phyloP scores from a whole-genome alignment of 1,140 invertebrate species.

The Tetramorium alpestre region DNA sequence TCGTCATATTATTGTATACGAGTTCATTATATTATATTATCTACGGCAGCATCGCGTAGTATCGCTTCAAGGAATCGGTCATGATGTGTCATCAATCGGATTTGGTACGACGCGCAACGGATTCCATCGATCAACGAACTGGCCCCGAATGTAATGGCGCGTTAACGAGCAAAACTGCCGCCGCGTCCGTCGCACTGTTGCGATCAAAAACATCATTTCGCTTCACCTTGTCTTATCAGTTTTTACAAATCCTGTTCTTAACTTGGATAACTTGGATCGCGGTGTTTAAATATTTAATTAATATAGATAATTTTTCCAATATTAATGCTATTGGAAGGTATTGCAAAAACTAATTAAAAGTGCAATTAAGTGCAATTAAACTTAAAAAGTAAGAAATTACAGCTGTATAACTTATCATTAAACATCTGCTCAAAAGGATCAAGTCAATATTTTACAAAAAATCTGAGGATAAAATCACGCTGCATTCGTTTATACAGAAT shows the following conservation, averaged over 20 bases:
- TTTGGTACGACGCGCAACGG: constrained; percentile 13
- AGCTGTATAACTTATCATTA: neutral
- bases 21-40: neutral
- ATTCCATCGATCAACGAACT: constrained; percentile 14
- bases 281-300: neutral
- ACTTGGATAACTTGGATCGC: neutral
- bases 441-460: neutral
- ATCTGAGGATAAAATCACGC: neutral
- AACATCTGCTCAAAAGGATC: neutral
- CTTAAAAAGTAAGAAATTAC: neutral
- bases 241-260: neutral
- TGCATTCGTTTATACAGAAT: neutral
- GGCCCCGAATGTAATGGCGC: neutral
- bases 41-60: neutral
- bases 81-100: constrained; percentile 64
- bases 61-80: constrained; percentile 33
- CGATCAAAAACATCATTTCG: neutral
- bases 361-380: no score
- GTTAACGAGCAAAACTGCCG: neutral
- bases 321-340: no score
- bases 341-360: no score
- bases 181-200: neutral
- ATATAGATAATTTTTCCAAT: neutral
- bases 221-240: neutral
- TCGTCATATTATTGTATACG: neutral